Evolutionary conservation across 1,140 invertebrate species (phyloP).

Genomic region (Drosophila chauvacae): DNA sequence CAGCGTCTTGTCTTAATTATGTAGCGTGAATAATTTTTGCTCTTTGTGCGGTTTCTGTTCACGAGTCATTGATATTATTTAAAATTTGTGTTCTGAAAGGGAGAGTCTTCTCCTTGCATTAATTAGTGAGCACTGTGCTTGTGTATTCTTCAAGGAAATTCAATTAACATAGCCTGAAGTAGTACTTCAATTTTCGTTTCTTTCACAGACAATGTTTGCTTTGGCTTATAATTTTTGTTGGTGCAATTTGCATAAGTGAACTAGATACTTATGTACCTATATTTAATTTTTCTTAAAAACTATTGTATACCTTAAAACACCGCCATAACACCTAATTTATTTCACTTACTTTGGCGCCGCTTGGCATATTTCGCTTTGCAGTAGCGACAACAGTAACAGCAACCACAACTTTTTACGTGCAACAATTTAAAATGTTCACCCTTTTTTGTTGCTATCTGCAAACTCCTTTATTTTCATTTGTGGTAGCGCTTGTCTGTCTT

Average conservation of each 20-base stretch:
- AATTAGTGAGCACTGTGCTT: constrained; percentile 55
- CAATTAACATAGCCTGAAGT: background rate
- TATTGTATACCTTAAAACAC: too few species aligned
- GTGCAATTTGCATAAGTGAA: too few species aligned
- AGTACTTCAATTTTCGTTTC: background rate
- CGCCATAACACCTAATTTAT: background rate
- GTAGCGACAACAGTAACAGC: constrained; percentile 2
- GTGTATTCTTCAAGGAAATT: background rate
- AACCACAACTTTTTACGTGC: constrained; percentile 29
- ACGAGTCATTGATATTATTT: constrained; percentile 67
- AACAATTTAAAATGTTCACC: constrained; percentile 16
- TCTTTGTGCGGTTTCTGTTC: constrained; percentile 55
- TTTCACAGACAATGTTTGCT: too few species aligned
- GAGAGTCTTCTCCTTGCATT: constrained; percentile 22
- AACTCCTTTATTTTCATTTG: constrained; percentile 52
- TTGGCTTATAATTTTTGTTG: background rate
- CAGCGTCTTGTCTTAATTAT: constrained; percentile 79
- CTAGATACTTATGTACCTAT: background rate
- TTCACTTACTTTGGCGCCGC: constrained; percentile 17
- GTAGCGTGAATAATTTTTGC: constrained; percentile 79
- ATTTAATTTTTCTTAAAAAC: background rate
- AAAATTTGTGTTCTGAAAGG: constrained; percentile 22
- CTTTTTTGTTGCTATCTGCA: constrained; percentile 1
- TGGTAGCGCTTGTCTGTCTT: constrained; percentile 19
- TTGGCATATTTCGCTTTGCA: constrained; percentile 8